Base-by-base conservation (phyloP, 2,888 invertebrate species). In the Acronicta leporina region DNA sequence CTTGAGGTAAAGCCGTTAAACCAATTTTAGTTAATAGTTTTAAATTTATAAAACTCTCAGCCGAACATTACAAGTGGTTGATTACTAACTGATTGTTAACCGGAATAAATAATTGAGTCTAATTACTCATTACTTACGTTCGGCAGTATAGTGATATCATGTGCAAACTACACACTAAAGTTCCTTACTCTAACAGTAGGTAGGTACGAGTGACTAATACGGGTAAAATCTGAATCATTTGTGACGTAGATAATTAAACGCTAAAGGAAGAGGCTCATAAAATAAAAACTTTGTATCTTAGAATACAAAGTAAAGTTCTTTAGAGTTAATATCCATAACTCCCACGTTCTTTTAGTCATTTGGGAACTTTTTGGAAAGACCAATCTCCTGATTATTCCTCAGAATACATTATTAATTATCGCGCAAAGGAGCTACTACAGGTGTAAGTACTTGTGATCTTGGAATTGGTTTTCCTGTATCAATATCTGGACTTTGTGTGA, bases 81-180 rank as follows among this genome's bases (percentile, higher is more conserved):
- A 50, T 48, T 44, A 54, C 40, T 49, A 59, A 15, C 53, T 33
- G 49, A 63, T 58, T 49, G 38, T 38, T n/a, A 53, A 64, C 44
- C 61, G 60, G 68, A 68, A 71, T 53, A 66, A 62, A 64, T 52
- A 52, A 46, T 60, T 20, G 43, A 52, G 33, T 42, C 42, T 58
- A 74, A 72, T 73, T 70, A 77, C 63, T 78, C 66, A 74, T 72
- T 53, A 20, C 47, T 59, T 50, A 63, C 30, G 47, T 45, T 41
- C 46, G 41, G 7, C 41, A 16, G 38, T 27, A 44, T 30, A 65
- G 35, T 60, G 63, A 66, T 75, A 77, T 69, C 63, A 64, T 63
- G 30, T 27, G 53, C 52, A 63, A 68, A 74, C 62, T 42, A 33
- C 47, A 27, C 45, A 50, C 55, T 63, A 58, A 14, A 49, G 30